phyloP scores from a whole-genome alignment of 2,888 invertebrate species.

The Autographa pulchrina region DNA sequence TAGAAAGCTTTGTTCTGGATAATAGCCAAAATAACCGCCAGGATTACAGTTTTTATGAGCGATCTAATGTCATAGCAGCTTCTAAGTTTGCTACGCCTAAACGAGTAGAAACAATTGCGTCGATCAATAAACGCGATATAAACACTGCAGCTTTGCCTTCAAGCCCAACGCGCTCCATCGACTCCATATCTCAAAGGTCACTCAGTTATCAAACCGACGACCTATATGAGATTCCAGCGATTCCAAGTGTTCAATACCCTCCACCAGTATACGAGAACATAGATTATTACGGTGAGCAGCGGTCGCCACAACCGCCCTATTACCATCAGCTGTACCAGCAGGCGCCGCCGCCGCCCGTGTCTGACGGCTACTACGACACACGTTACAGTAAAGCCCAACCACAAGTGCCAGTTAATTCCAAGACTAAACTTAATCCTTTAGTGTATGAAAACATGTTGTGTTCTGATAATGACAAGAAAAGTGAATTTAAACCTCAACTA shows the following conservation, averaged over 20 bases:
- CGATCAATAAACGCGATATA: constrained; percentile 83
- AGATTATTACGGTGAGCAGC: constrained; percentile 92
- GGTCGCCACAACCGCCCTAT: constrained; percentile 89
- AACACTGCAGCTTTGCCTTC: constrained; percentile 79
- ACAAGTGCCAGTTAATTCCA: constrained; percentile 92
- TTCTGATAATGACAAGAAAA: constrained; percentile 82
- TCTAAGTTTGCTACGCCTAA: constrained; percentile 94
- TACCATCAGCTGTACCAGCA: constrained; percentile 89
- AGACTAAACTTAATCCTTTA: constrained; percentile 78
- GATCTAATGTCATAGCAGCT: constrained; percentile 93
- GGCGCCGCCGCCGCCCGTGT: constrained; percentile 80
- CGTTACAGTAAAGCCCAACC: constrained; percentile 94
- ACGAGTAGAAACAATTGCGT: constrained; percentile 91
- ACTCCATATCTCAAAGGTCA: constrained; percentile 90
- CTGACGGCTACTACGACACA: constrained; percentile 87
- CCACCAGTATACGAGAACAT: constrained; percentile 94
- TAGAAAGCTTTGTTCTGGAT: constrained; percentile 91
- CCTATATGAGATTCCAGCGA: constrained; percentile 84
- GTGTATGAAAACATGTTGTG: constrained; percentile 88
- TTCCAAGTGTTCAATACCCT: constrained; percentile 80
- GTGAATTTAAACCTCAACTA: constrained; percentile 77
- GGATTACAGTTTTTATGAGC: constrained; percentile 90
- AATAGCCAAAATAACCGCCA: constrained; percentile 83
- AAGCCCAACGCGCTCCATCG: constrained; percentile 91
- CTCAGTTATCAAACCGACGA: constrained; percentile 85